Conservation (phyloP, 2,113 vertebrate genomes). For the Pseudorhombus dupliciocellatus region DNA sequence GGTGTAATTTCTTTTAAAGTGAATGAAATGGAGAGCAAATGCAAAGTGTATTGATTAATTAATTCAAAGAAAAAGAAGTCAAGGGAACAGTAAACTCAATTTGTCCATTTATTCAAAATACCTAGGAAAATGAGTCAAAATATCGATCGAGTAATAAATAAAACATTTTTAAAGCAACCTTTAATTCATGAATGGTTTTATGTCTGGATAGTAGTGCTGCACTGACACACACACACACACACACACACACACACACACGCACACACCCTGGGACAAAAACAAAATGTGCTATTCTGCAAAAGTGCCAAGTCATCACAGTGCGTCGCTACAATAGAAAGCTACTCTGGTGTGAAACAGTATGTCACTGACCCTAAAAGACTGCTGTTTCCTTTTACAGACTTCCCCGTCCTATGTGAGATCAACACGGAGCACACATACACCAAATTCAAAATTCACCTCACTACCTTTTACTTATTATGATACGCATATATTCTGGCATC, state of each 20-base stretch:
- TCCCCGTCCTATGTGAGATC: slow-evolving; percentile 36
- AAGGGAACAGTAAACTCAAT: not conserved
- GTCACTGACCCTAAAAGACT: slow-evolving; percentile 68
- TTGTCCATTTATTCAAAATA: not conserved
- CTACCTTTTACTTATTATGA: not conserved
- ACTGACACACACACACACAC: slow-evolving; percentile 45
- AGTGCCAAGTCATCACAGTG: slow-evolving; percentile 62
- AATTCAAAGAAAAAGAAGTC: not conserved
- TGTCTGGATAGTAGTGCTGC: slow-evolving; percentile 43
- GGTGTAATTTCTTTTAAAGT: not conserved
- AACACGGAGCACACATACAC: not conserved
- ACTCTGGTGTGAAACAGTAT: slow-evolving; percentile 64
- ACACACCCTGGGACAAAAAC: slow-evolving; percentile 63
- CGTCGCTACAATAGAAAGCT: slow-evolving; percentile 60
- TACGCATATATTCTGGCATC: not conserved
- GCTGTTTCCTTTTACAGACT: slow-evolving; percentile 59
- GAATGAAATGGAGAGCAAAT: not conserved
- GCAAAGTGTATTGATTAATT: not conserved
- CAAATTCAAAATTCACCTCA: slow-evolving; percentile 19
- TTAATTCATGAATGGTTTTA: slow-evolving; percentile 30
- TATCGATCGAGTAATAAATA: not conserved
- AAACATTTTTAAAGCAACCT: slow-evolving; percentile 5
- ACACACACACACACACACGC: slow-evolving; percentile 44
- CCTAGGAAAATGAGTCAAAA: not conserved
- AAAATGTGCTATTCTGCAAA: slow-evolving; percentile 71